Evolutionary conservation across 2,113 vertebrate species (phyloP), one percentile per base, ranked within the genome.

Genomic region (Colinus virginianus): DNA sequence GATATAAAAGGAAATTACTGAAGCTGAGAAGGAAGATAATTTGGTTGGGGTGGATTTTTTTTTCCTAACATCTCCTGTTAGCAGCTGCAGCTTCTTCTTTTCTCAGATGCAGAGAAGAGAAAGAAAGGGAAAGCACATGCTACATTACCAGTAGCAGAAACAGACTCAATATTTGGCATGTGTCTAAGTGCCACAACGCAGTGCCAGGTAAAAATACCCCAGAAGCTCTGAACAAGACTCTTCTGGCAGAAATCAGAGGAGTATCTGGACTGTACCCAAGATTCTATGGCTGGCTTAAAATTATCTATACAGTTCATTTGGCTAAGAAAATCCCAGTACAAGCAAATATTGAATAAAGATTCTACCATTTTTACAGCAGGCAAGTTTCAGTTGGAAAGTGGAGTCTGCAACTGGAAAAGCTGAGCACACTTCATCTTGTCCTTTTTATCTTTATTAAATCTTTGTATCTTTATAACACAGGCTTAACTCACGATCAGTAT

Each of bases 211-310:
- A 93, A 83, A 72, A 83, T 46, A 88, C 1, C 45, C 25, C 56
- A 84, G 34, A 28, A 87, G 40, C 49, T 87, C 69, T 12, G 20
- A 84, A 58, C 0, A 1, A 19, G 38, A 67, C 26, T 68, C 34
- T 64, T 71, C 62, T 72, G 51, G 62, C 74, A 94, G 80, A 92
- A 95, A 81, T 34, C 43, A 78, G 71, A 87, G 38, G 66, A 84
- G 45, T 82, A 12, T 25, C 40, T 88, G 78, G 78, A 76, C 49
- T 13, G 72, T 72, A 84, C 30, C 59, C 69, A 88, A 21, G 19
- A 55, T 90, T 88, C 67, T 76, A 36, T 5, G 4, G 1, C 28
- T 81, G 69, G 8, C 32, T 91, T 91, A 84, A 81, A 89, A 90
- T 76, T 76, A 58, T 26, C 58, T 53, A 7, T 78, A 17, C 13